Conservation (phyloP, 2,888 invertebrate genomes). For the Deilephila elpenor region DNA sequence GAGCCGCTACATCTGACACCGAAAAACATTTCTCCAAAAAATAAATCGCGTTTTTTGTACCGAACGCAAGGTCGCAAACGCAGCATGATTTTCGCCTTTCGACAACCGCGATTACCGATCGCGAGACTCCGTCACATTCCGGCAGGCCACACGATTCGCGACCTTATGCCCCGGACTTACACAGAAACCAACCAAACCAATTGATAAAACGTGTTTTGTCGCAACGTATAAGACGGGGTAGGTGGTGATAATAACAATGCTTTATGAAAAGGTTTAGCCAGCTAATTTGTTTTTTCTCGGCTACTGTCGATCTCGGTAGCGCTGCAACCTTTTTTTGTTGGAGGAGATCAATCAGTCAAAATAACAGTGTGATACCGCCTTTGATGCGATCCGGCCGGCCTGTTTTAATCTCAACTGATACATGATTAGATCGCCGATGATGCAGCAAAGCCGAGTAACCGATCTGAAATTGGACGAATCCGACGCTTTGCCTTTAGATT, state of each 20-base stretch:
- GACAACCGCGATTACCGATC: constrained; percentile 64
- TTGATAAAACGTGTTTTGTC: constrained; percentile 44
- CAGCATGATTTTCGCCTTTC: constrained; percentile 82
- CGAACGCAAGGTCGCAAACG: constrained; percentile 77
- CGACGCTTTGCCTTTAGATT: constrained; percentile 67
- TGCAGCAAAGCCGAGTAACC: constrained; percentile 79
- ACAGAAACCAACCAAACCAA: constrained; percentile 10
- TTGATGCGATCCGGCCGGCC: constrained; percentile 81
- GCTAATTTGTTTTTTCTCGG: constrained; percentile 84
- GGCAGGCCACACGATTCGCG: constrained; percentile 52
- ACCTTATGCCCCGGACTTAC: constrained; percentile 54
- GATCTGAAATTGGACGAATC: constrained; percentile 76
- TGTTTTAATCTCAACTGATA: constrained; percentile 83
- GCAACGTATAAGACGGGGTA: constrained; percentile 69
- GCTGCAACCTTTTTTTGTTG: constrained; percentile 81
- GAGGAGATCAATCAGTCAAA: constrained; percentile 84
- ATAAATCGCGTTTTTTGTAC: constrained; percentile 78
- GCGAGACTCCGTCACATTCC: constrained; percentile 48
- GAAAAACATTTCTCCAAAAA: constrained; percentile 78
- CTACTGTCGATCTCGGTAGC: constrained; percentile 84
- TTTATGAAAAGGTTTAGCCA: constrained; percentile 84
- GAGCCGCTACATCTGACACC: constrained; percentile 83
- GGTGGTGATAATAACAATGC: constrained; percentile 83
- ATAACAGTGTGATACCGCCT: constrained; percentile 85
- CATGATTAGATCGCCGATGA: constrained; percentile 84